Evolutionary conservation across 1,140 invertebrate genomes (phyloP), one percentile per base, ranked within the genome.

Genomic region (Euschistus heros): DNA sequence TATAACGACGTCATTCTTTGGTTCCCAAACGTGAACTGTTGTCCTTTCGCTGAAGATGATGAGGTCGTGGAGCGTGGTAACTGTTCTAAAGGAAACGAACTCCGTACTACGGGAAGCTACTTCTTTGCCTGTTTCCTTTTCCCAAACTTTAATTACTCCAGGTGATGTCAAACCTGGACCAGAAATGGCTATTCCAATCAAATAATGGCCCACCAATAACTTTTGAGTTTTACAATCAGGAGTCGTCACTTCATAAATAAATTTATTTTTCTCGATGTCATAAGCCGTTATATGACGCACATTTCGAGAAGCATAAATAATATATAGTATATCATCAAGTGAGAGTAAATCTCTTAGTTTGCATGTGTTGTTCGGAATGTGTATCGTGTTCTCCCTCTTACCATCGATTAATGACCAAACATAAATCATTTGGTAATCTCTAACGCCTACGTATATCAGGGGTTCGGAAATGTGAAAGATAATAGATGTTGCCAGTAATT

Each of bases 371-470:
- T 63, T 67, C 6, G 46, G 44, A 7, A 67, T 63, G 47, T 67
- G 66, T 22, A 67, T 63, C 22, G 66, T 67, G 17, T 67, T 44
- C 10, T 5, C 27, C 14, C 66, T 20, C 59, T 63, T 67, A 17
- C 66, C 60, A 26, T 46, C n/a, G 14, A 44, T 55, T 22, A 62
- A 18, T 10, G 69, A 42, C 71, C 62, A 22, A 67, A 52, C 66
- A 42, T 67, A 46, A 68, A 71, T 20, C 73, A 33, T 24, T 73
- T 55, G 63, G 71, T 10, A 37, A 69, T 22, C 18, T 42, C 30
- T 4, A 63, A 60, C 8, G 42, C 26, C 67, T 18, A 66, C 44
- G 15, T 18, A 67, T 17, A 60, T 17, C 33, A 54, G 70, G 71
- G 74, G 72, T 73, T 66, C 18, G 42, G 68, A 26, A 63, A 59